Base-by-base conservation (phyloP, 2,888 invertebrate species). In the Caenorhabditis wallacei region DNA sequence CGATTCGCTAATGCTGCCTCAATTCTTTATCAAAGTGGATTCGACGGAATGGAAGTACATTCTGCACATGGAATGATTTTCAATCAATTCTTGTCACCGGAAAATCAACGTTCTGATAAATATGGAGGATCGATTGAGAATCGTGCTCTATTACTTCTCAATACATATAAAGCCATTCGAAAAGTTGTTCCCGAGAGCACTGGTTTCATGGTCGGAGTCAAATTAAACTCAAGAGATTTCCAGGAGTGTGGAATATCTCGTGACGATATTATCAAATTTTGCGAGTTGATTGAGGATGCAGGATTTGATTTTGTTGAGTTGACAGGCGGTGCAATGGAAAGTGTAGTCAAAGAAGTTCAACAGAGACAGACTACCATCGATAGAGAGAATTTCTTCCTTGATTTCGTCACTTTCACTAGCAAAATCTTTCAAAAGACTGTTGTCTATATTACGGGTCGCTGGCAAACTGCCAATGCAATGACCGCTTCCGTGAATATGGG, bases 221-320 rank as follows among this genome's bases (percentile, higher is more conserved):
- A 89, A 69, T 66, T 89, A 18, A 89, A 89, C 64, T 89, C 89
- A 8, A 76, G 85, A 40, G 89, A 89, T 54, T 89, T 89, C 64
- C 89, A 89, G 82, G 71, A 80, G 4, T 64, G 84, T 20, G 89
- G 89, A n/a, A 75, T 89, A 7, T 51, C 74, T 35, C 54, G 79
- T 3, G 71, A 85, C 10, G 88, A 89, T 22, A 85, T 82, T 37
- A 37, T 61, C 10, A 18, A 48, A 37, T 54, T 82, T 18, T 82
- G 81, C 46, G 43, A 76, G 43, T 24, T 82, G 11, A 76, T 82
- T 11, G 81, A 82, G 66, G 66, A 85, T 51, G 40, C 63, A 16
- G 89, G 88, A 16, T 86, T 87, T 51, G 89, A 89, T 75, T 89
- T 89, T 54, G 87, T 89, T 11, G 89, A 89, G 56, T 51, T 89